phyloP scores from a whole-genome alignment of 2,113 vertebrate genomes.

The Takifugu bimaculatus region DNA sequence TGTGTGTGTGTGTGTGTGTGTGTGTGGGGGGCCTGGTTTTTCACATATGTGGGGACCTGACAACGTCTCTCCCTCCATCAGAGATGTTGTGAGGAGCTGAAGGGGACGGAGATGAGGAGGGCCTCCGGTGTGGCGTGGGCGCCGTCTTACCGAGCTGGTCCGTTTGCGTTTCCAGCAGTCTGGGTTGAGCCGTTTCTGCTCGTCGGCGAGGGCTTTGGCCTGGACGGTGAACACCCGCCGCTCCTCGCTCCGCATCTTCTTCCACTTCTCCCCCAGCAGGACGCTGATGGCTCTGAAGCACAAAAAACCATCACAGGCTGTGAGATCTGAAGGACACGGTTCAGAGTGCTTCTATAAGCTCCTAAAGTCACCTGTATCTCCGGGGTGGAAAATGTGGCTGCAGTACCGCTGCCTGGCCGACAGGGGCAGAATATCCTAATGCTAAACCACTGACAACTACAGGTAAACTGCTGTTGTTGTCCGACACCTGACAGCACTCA shows the following conservation, averaged over 20 bases:
- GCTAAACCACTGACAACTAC: neutral
- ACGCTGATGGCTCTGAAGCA: conserved; percentile 94
- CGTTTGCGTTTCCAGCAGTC: conserved; percentile 99
- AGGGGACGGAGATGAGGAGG: too few relatives aligned
- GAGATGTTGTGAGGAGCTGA: neutral
- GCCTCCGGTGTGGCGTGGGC: too few relatives aligned
- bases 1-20: conserved; percentile 6
- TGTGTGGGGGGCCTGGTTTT: neutral
- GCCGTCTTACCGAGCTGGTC: conserved; percentile 88
- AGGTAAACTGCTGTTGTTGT: neutral
- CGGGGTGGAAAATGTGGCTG: too few relatives aligned
- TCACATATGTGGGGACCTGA: too few relatives aligned
- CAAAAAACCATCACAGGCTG: neutral
- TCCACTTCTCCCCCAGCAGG: conserved; percentile 97
- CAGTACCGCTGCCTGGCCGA: too few relatives aligned
- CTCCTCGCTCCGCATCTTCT: conserved; percentile 97
- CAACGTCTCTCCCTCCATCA: too few relatives aligned
- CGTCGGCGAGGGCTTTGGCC: conserved; percentile 96
- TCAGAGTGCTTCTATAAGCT: too few relatives aligned
- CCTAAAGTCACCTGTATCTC: too few relatives aligned
- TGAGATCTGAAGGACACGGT: neutral
- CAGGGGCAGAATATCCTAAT: neutral
- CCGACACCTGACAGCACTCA: conserved; percentile 35
- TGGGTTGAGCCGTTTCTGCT: conserved; percentile 96
- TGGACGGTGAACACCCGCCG: conserved; percentile 89